Percentiles rank a stretch among this genome's conserved stretches.
These are phyloP conservation scores for Biston betularia DNA, from an alignment of 2,888 invertebrate species.

Conservation along the genomic window DNA sequence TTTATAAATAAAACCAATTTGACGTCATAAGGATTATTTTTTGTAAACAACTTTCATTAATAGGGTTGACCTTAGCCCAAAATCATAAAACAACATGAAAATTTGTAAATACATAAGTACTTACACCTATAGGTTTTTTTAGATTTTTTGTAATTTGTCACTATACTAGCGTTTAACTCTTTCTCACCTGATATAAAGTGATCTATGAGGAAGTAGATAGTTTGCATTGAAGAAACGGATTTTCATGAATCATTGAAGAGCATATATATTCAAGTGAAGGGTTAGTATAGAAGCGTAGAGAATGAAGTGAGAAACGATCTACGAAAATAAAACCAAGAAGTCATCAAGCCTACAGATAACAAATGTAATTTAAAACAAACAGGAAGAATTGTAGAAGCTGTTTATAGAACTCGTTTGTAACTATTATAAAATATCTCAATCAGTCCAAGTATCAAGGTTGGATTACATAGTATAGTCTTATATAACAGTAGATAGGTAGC, in stretches of 20 bases:
- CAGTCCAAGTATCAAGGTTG: conserved; percentile 76
- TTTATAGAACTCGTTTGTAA: conserved; percentile 55
- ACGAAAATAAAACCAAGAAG: conserved; percentile 21
- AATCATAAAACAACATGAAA: background rate
- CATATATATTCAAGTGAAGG: background rate
- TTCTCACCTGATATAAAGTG: background rate
- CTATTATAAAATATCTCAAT: conserved; percentile 72
- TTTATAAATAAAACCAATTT: conserved; percentile 32
- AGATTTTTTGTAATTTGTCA: too few species aligned
- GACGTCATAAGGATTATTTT: conserved; percentile 36
- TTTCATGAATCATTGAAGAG: too few species aligned
- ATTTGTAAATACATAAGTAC: background rate
- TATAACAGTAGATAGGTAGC: conserved; percentile 59
- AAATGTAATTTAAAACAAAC: conserved; percentile 45
- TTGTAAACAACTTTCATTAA: conserved; percentile 38
- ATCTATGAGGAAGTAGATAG: too few species aligned
- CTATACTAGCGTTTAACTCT: too few species aligned
- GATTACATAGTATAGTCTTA: conserved; percentile 36
- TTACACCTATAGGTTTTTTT: background rate
- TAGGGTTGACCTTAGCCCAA: conserved; percentile 23
- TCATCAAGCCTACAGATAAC: conserved; percentile 18
- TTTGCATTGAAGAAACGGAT: too few species aligned
- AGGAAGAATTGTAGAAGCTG: conserved; percentile 50
- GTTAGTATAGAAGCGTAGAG: background rate
- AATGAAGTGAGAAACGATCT: conserved; percentile 12